A percentile compares a stretch with the other conserved stretches of the same genome.
phyloP scores from a whole-genome alignment of 2,113 vertebrate species.

The Cnemophilus loriae region DNA sequence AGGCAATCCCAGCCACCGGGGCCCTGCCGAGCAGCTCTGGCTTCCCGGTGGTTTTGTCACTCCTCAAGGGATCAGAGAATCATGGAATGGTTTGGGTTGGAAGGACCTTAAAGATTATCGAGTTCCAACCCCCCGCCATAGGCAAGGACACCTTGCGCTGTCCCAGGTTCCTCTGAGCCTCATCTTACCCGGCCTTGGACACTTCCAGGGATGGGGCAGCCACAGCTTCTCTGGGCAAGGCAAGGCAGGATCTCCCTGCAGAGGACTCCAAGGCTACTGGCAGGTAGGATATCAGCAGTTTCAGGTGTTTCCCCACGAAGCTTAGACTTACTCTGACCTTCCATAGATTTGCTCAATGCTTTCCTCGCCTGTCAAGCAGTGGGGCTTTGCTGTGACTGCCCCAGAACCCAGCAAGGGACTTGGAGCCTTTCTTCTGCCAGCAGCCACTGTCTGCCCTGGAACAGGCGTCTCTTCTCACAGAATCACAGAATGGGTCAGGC shows the following conservation, averaged over 20 bases:
- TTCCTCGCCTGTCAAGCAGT: neutral
- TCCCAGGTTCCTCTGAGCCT: neutral
- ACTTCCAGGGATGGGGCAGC: neutral
- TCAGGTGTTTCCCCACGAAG: neutral
- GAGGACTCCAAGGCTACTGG: neutral
- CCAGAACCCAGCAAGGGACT: neutral
- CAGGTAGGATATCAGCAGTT: accelerated
- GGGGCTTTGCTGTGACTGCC: neutral
- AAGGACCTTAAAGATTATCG: neutral
- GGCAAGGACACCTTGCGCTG: neutral
- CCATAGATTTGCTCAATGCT: neutral
- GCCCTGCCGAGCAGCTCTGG: neutral
- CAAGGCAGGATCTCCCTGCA: neutral
- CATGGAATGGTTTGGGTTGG: neutral
- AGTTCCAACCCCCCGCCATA: neutral
- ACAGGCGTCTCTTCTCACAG: accelerated
- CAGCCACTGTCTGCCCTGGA: neutral
- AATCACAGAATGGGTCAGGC: neutral
- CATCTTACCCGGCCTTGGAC: accelerated
- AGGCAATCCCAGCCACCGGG: neutral
- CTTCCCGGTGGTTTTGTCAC: neutral
- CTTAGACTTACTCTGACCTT: neutral
- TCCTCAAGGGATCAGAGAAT: neutral
- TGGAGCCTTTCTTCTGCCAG: neutral
- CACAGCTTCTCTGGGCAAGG: neutral